phyloP scores from a whole-genome alignment of 30 jellyfish, hydroid and myxozoan species.

The Pseudorhiza aurosa region DNA sequence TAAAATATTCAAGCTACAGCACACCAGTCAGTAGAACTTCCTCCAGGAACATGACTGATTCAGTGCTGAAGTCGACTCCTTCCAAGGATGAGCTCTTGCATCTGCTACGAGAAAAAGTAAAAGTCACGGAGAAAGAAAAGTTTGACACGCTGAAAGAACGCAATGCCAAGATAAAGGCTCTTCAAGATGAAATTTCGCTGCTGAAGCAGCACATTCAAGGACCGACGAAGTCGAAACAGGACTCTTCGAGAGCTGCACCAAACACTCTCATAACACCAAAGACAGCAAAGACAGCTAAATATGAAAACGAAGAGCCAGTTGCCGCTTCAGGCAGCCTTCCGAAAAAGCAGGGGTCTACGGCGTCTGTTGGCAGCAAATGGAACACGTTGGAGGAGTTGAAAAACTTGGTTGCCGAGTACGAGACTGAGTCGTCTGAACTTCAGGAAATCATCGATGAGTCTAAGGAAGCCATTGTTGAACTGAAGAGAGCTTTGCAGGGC shows the following conservation, averaged over 20 bases:
- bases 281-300: neutral
- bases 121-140: slow-evolving; percentile 3
- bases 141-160: neutral
- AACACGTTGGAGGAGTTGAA: slow-evolving; percentile 33
- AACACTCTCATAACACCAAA: slow-evolving; percentile 29
- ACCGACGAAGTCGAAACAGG: neutral
- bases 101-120: slow-evolving; percentile 2
- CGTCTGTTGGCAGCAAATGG: neutral
- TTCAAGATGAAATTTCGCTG: slow-evolving; percentile 38
- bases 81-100: neutral
- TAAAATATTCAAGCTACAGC: neutral
- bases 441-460: slow-evolving; percentile 70
- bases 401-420: slow-evolving; percentile 40
- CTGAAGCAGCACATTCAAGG: slow-evolving; percentile 51
- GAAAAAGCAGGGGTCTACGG: neutral
- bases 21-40: slow-evolving; percentile 9
- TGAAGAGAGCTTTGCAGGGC: slow-evolving; percentile 65
- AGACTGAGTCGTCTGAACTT: slow-evolving; percentile 63
- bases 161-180: slow-evolving; percentile 26
- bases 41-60: neutral
- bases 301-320: neutral
- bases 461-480: slow-evolving; percentile 56
- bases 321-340: neutral
- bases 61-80: neutral
- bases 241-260: neutral